Percentiles rank a stretch among this genome's conserved stretches.
These are phyloP conservation scores for Gobionotothen gibberifrons DNA, from an alignment of 2,797 vertebrate genomes.

Conservation along the genomic window DNA sequence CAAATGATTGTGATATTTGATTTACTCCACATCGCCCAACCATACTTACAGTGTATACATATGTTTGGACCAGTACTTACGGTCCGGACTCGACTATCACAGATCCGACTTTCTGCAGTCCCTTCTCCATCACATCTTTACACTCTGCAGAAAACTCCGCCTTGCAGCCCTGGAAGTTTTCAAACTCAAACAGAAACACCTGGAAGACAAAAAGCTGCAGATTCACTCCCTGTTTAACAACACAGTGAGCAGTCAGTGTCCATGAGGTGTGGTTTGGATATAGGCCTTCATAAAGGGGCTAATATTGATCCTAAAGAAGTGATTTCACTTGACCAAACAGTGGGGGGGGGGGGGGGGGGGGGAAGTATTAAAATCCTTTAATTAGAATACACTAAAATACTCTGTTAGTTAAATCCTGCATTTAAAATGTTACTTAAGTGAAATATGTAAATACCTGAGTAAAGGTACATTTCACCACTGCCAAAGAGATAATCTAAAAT, in stretches of 20 bases:
- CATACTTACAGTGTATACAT: not conserved
- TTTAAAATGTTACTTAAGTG: no score
- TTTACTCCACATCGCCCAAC: no score
- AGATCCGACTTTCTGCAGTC: constrained; percentile 91
- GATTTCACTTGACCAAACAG: not conserved
- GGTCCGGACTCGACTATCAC: constrained; percentile 91
- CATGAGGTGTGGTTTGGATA: not conserved
- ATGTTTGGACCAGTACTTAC: constrained; percentile 81
- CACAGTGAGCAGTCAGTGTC: not conserved
- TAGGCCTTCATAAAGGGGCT: not conserved
- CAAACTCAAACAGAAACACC: constrained; percentile 90
- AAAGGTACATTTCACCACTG: no score
- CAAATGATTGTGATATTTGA: no score
- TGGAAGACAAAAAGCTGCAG: constrained; percentile 28
- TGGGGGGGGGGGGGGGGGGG: no score
- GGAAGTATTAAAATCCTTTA: no score
- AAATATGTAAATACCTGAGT: no score
- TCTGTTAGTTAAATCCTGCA: no score
- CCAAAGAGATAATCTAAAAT: no score
- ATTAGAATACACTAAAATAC: not conserved
- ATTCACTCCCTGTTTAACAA: not conserved
- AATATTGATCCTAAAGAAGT: not conserved
- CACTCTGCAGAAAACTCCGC: constrained; percentile 88
- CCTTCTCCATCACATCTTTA: constrained; percentile 87
- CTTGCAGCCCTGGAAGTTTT: constrained; percentile 91